These are phyloP conservation scores for Scomber japonicus DNA, from an alignment of 2,113 vertebrate genomes.

Conservation along the genomic window DNA sequence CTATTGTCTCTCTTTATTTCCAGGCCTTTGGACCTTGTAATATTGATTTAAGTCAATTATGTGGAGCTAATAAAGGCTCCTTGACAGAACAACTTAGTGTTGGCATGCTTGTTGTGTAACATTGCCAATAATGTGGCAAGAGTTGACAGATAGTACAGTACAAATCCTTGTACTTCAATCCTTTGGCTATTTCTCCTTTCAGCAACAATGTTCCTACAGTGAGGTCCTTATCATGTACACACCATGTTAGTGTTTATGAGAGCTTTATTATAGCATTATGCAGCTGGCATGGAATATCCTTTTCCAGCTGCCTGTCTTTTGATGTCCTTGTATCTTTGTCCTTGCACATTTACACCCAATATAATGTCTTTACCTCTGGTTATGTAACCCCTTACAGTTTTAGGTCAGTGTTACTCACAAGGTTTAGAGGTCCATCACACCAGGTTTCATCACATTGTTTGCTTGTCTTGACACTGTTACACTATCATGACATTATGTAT, in stretches of 20 bases:
- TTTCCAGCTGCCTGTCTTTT: neutral
- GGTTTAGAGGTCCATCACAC: neutral
- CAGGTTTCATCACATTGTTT: slow-evolving; percentile 13
- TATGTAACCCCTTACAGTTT: neutral
- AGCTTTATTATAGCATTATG: slow-evolving; percentile 5
- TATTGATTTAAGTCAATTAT: slow-evolving; percentile 54
- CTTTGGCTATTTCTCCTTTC: slow-evolving; percentile 29
- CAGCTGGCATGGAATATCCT: neutral
- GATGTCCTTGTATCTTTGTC: neutral
- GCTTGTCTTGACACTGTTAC: slow-evolving; percentile 8
- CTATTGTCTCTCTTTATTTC: slow-evolving; percentile 45
- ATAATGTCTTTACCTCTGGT: neutral
- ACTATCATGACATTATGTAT: slow-evolving; percentile 15
- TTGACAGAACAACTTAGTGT: slow-evolving; percentile 24
- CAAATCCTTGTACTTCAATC: slow-evolving; percentile 37
- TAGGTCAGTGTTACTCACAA: slow-evolving; percentile 2
- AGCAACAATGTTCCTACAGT: neutral
- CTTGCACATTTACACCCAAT: slow-evolving; percentile 3
- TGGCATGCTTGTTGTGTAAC: slow-evolving; percentile 41
- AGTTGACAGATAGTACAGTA: slow-evolving; percentile 50
- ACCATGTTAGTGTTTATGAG: slow-evolving; percentile 11
- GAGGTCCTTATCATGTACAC: slow-evolving; percentile 22
- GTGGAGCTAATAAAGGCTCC: slow-evolving; percentile 39
- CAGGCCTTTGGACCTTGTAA: neutral
- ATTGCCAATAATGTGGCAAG: slow-evolving; percentile 50